Evolutionary conservation across 2,888 invertebrate genomes (phyloP).

Genomic region (Busseola fusca): DNA sequence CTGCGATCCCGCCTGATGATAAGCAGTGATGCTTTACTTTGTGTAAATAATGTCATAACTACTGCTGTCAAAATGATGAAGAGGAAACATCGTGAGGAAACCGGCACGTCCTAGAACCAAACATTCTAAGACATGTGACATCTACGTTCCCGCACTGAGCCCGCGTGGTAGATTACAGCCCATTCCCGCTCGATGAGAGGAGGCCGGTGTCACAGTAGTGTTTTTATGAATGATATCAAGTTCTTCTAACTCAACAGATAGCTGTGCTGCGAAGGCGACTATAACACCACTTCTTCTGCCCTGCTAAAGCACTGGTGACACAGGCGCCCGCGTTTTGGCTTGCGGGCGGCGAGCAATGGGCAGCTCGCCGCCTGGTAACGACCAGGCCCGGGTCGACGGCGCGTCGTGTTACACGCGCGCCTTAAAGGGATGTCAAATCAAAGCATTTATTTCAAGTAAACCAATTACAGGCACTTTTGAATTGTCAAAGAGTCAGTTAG

Average conservation of each 20-base stretch:
- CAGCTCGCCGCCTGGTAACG: no score
- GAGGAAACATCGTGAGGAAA: not conserved
- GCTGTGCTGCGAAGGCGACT: not conserved
- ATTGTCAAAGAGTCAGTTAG: no score
- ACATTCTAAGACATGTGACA: not conserved
- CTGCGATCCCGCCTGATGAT: no score
- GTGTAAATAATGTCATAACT: not conserved
- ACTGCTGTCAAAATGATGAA: not conserved
- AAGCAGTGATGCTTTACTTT: no score
- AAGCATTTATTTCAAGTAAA: no score
- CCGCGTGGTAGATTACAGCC: not conserved
- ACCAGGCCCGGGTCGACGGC: no score
- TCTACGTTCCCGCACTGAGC: not conserved
- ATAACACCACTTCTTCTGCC: not conserved
- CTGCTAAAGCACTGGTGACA: not conserved
- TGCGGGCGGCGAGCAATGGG: no score
- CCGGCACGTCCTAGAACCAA: not conserved
- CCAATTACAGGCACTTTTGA: no score
- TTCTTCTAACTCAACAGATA: not conserved
- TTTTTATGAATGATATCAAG: not conserved
- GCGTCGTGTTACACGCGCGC: no score
- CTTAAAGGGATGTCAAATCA: no score
- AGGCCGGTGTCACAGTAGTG: not conserved
- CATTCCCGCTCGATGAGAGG: not conserved
- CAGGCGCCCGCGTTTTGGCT: no score